phyloP scores from a whole-genome alignment of 2,113 vertebrate species.

The Heterotilapia buettikoferi region DNA sequence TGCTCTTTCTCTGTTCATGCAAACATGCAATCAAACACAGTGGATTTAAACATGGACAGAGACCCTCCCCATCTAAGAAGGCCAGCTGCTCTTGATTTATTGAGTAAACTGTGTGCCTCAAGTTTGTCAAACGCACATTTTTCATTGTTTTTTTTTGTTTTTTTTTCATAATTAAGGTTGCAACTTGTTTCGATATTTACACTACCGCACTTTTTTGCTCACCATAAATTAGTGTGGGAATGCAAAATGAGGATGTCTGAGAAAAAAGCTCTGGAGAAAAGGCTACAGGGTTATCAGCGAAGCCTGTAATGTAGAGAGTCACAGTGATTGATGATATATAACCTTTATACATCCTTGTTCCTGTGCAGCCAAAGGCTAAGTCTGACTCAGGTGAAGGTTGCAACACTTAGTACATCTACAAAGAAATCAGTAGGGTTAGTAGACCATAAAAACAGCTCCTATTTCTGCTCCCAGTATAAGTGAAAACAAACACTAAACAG shows the following conservation, averaged over 20 bases:
- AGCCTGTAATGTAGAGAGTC: not conserved
- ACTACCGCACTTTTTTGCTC: not conserved
- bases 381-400: not conserved
- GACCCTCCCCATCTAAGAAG: not conserved
- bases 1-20: not conserved
- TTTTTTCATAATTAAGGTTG: not conserved
- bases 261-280: not conserved
- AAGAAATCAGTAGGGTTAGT: not conserved
- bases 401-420: not conserved
- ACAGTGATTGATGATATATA: not conserved
- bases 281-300: not conserved
- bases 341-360: conserved; percentile 29
- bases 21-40: not conserved
- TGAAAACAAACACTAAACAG: not conserved
- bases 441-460: not conserved
- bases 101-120: not conserved
- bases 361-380: not conserved
- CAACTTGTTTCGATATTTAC: not conserved
- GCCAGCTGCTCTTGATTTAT: not conserved
- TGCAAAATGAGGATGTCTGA: not conserved
- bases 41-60: not conserved
- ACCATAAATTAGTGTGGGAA: not conserved
- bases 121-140: not conserved
- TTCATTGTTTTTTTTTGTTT: not conserved
- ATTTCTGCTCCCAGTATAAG: too few species aligned